Evolutionary conservation across 1,140 invertebrate genomes (phyloP), one percentile per base, ranked within the genome.

Genomic region (Philopotamus ludificatus): DNA sequence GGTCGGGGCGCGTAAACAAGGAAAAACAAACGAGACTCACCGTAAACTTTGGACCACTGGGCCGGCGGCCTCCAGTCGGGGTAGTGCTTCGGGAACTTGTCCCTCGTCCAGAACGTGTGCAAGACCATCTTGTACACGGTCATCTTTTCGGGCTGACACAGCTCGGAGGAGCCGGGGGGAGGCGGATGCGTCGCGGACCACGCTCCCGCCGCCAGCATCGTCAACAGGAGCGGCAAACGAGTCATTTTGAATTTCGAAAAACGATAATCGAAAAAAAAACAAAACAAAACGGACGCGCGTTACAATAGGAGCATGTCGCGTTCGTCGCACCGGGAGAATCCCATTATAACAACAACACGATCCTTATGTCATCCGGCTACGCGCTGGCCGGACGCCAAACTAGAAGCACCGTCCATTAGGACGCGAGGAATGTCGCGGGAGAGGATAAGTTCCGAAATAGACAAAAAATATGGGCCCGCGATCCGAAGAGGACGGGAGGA

Each of bases 31-130:
- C 2, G 34, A 54, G 21, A 83, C 90, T 89, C 75, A 95, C 93
- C 93, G 77, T 94, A 85, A 65, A 94, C 83, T 79, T 91, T 91
- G 73, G 92, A 91, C 88, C 92, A 96, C 76, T 95, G 92, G 1
- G 94, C 93, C 0, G 88, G 88, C 15, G 93, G 93, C 75, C 92
- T 85, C 90, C 91, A 94, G 74, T 92, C 89, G 0, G 94, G 93
- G 76, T 92, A 96, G 77, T 95, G 92, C 73, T 93, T 93, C 20
- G 93, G 92, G 74, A 95, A 96, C 72, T 87, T 86, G 67, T 91
- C 87, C 57, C 89, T 83, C n/a, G 90, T 91, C 94, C 93, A 96
- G 74, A 91, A 92, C 34, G 91, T 94, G 74, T 92, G 87, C 73
- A 95, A 76, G 23, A 91, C 87, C 74, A 95, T 87, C 74, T 88